Percentiles rank a stretch among this genome's conserved stretches.
These are phyloP conservation scores for Leptopilina clavipes DNA, from an alignment of 1,140 invertebrate species.

Conservation along the genomic window DNA sequence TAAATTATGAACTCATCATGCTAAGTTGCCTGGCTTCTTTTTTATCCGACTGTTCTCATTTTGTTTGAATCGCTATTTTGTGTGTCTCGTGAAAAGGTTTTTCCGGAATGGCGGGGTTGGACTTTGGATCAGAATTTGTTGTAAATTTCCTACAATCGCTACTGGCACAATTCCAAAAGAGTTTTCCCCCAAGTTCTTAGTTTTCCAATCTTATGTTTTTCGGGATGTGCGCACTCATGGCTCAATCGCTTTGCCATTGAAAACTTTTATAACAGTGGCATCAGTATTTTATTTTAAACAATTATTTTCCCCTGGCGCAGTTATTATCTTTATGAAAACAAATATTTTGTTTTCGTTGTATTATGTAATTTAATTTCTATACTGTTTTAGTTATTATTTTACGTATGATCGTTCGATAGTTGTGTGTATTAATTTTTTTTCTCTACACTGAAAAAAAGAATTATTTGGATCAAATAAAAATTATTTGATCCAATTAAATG, in stretches of 20 bases:
- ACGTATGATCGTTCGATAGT: too few species aligned
- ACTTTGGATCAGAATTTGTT: not conserved
- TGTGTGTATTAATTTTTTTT: too few species aligned
- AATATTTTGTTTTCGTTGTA: not conserved
- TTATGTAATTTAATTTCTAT: not conserved
- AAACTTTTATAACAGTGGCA: not conserved
- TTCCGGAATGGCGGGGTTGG: too few species aligned
- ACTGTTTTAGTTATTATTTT: not conserved
- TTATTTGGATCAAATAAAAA: too few species aligned
- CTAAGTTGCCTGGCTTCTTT: not conserved
- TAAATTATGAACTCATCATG: not conserved
- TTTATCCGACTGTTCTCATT: not conserved
- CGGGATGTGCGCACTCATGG: not conserved
- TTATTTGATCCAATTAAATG: too few species aligned
- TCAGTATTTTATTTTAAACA: not conserved
- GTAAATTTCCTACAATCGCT: slow-evolving; percentile 32
- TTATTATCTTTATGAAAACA: not conserved
- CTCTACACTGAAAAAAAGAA: too few species aligned
- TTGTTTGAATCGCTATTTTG: not conserved
- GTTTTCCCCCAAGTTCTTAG: slow-evolving; percentile 8
- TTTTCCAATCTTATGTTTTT: slow-evolving; percentile 34
- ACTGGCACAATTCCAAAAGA: slow-evolving; percentile 21
- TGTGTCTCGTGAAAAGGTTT: not conserved
- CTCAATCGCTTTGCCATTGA: not conserved
- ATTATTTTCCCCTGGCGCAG: not conserved